phyloP scores from a whole-genome alignment of 2,888 invertebrate species.

The Cryptus armator region DNA sequence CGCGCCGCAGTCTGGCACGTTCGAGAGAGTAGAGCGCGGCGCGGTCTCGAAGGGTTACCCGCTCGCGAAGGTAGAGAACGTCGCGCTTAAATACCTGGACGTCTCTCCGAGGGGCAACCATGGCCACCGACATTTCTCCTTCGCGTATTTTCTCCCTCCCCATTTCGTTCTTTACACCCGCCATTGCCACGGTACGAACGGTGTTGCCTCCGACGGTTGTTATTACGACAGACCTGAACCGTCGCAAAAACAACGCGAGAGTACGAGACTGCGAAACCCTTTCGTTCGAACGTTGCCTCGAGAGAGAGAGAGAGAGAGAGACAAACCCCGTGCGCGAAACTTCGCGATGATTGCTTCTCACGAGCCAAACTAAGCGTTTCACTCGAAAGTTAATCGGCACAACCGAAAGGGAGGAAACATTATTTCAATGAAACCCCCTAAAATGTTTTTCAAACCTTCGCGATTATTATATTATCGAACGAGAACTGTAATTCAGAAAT shows the following conservation, averaged over 20 bases:
- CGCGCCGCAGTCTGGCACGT: conserved; percentile 56
- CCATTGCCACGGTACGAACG: conserved; percentile 42
- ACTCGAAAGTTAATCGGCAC: conserved; percentile 4
- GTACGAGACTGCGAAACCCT: conserved; percentile 55
- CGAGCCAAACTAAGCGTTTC: conserved; percentile 78
- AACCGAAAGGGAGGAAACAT: background rate
- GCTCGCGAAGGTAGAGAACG: conserved; percentile 34
- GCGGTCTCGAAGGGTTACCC: conserved; percentile 41
- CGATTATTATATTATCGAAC: conserved; percentile 26
- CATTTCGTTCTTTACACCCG: conserved; percentile 26
- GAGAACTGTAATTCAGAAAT: conserved; percentile 20
- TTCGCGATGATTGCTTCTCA: conserved; percentile 76
- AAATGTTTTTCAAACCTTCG: conserved; percentile 40
- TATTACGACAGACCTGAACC: conserved; percentile 73
- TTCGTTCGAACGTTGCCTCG: conserved; percentile 33
- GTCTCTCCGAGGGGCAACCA: conserved; percentile 56
- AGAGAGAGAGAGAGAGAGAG: background rate
- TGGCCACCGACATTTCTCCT: conserved; percentile 59
- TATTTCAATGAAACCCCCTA: background rate
- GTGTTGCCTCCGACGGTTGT: conserved; percentile 70
- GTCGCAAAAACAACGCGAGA: conserved; percentile 72
- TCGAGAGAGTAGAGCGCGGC: conserved; percentile 14
- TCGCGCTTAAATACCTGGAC: conserved; percentile 74
- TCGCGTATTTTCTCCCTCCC: conserved; percentile 46
- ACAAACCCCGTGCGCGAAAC: conserved; percentile 11